Evolutionary conservation across 2,888 invertebrate genomes (phyloP).

Genomic region (Sesia apiformis): DNA sequence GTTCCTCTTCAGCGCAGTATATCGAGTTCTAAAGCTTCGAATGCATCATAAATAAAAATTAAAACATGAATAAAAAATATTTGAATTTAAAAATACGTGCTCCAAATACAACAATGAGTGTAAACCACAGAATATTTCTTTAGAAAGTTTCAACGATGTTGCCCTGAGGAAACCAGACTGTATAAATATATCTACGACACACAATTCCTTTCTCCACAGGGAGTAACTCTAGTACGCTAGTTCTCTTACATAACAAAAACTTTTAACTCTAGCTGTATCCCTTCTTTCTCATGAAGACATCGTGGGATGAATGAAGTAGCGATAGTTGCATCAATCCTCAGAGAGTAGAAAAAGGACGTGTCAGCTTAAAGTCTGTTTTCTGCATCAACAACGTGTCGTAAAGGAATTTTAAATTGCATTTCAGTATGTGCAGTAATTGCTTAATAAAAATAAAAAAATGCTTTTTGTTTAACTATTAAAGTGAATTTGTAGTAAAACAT

Average conservation of each 20-base stretch:
- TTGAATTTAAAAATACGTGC: no score
- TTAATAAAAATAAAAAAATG: no score
- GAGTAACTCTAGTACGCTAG: background rate
- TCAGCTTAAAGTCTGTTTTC: background rate
- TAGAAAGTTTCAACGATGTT: constrained; percentile 43
- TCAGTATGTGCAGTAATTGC: no score
- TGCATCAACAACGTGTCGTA: background rate
- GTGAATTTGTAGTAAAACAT: no score
- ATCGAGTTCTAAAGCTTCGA: no score
- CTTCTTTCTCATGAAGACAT: background rate
- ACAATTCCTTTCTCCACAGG: background rate
- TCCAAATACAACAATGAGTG: constrained; percentile 24
- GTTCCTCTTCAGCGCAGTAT: no score
- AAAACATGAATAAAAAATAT: no score
- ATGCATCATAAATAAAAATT: no score
- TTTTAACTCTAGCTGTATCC: background rate
- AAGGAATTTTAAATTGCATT: background rate
- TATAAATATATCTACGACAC: constrained; percentile 30
- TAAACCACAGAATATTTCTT: constrained; percentile 38
- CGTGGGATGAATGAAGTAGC: background rate
- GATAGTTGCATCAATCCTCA: background rate
- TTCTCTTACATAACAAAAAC: background rate
- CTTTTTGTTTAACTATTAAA: no score
- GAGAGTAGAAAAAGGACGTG: background rate
- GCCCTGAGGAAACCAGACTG: constrained; percentile 25